A percentile compares a stretch with the other conserved stretches of the same genome.
These are phyloP conservation scores for Corythucha ciliata DNA, from an alignment of 2,888 invertebrate genomes.

Conservation along the genomic window DNA sequence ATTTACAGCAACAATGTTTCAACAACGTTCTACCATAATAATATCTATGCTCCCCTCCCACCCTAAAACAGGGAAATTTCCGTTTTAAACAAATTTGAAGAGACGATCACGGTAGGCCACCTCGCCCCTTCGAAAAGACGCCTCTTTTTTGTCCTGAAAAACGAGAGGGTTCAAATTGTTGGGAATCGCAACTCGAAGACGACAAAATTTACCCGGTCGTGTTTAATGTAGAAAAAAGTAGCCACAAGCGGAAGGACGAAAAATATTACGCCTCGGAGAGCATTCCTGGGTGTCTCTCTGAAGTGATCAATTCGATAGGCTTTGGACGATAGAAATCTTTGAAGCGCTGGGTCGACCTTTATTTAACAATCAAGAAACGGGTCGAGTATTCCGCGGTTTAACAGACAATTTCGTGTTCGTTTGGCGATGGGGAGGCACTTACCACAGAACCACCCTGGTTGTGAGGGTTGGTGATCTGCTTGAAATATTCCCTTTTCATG, in stretches of 20 bases:
- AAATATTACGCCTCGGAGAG: slow-evolving; percentile 46
- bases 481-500: slow-evolving; percentile 61
- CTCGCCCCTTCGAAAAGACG: slow-evolving; percentile 56
- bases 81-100: too few species aligned
- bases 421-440: slow-evolving; percentile 42
- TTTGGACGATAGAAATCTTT: slow-evolving; percentile 63
- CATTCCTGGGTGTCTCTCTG: slow-evolving; percentile 52
- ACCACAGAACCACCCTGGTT: slow-evolving; percentile 60
- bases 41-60: too few species aligned
- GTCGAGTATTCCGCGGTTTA: not conserved
- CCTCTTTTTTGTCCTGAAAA: slow-evolving; percentile 46
- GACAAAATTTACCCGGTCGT: slow-evolving; percentile 42
- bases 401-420: not conserved
- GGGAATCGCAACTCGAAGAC: not conserved
- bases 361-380: not conserved
- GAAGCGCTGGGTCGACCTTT: slow-evolving; percentile 75
- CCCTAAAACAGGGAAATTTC: too few species aligned
- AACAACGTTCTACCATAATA: too few species aligned
- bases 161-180: slow-evolving; percentile 19
- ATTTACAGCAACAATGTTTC: too few species aligned
- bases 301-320: slow-evolving; percentile 56
- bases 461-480: slow-evolving; percentile 60
- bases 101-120: slow-evolving; percentile 63
- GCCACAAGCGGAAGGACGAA: slow-evolving; percentile 50
- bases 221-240: slow-evolving; percentile 48